phyloP scores from a whole-genome alignment of 2,888 invertebrate species.

The Dugesia japonica region DNA sequence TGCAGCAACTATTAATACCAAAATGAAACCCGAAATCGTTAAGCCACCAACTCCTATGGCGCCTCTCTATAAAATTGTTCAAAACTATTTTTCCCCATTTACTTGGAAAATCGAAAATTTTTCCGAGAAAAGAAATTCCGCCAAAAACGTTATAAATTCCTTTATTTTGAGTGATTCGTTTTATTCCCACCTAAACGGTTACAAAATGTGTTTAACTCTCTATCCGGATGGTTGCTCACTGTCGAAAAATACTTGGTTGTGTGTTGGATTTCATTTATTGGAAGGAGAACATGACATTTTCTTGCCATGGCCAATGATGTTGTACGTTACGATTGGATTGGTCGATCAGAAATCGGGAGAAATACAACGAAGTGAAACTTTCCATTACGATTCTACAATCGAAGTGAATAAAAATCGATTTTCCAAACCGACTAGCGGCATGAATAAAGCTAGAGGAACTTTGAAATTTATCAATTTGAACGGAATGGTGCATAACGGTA shows the following conservation, averaged over 20 bases:
- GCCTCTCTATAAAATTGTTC: no score
- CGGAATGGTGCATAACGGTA: background rate
- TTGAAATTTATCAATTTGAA: background rate
- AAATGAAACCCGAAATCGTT: no score
- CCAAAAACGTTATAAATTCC: background rate
- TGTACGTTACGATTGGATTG: background rate
- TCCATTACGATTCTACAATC: background rate
- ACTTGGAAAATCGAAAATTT: background rate
- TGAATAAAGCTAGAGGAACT: background rate
- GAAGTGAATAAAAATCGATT: background rate
- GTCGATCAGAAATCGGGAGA: conserved; percentile 1
- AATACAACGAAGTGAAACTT: background rate
- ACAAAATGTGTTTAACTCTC: background rate
- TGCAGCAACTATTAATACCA: no score
- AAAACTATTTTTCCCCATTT: background rate
- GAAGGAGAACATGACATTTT: background rate
- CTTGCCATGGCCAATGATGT: background rate
- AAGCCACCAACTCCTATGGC: no score
- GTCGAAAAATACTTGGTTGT: background rate
- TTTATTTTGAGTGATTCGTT: conserved; percentile 3
- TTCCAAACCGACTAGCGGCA: background rate
- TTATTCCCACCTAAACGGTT: background rate
- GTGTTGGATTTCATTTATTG: background rate
- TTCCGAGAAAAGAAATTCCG: background rate
- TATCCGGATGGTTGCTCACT: background rate